These are phyloP conservation scores for Mythimna impura DNA, from an alignment of 2,888 invertebrate genomes.

Conservation along the genomic window DNA sequence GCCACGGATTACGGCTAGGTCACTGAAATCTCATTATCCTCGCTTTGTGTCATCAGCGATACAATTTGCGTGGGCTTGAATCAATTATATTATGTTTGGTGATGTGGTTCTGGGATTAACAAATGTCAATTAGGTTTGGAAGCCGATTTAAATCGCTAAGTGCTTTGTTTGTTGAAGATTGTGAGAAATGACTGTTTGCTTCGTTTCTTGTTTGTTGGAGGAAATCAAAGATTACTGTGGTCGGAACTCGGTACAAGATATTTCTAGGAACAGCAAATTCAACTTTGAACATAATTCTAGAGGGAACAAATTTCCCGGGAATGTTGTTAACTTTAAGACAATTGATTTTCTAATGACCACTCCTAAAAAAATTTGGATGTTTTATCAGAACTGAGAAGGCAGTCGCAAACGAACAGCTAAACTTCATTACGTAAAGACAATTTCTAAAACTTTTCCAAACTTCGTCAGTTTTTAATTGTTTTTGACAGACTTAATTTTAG, in stretches of 20 bases:
- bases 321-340: background rate
- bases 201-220: background rate
- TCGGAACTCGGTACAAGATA: background rate
- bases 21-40: conserved; percentile 66
- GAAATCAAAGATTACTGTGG: background rate
- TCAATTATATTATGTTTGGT: conserved; percentile 53
- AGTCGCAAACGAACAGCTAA: conserved; percentile 19
- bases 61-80: conserved; percentile 54
- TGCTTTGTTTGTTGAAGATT: conserved; percentile 21
- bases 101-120: conserved; percentile 48
- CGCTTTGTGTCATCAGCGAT: conserved; percentile 56
- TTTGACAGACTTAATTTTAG: conserved; percentile 30
- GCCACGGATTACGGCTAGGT: conserved; percentile 46
- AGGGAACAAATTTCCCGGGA: background rate
- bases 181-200: conserved; percentile 5
- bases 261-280: background rate
- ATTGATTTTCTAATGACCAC: background rate
- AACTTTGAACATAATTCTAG: background rate
- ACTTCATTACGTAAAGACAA: conserved; percentile 23
- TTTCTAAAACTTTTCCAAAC: conserved; percentile 26
- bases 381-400: background rate
- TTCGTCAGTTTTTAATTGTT: conserved; percentile 37
- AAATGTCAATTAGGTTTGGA: conserved; percentile 41
- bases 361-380: background rate
- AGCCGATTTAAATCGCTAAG: conserved; percentile 38